Percentiles rank a stretch among this genome's conserved stretches.
These are phyloP conservation scores for Acleris emargana DNA, from an alignment of 2,888 invertebrate species.

Conservation along the genomic window DNA sequence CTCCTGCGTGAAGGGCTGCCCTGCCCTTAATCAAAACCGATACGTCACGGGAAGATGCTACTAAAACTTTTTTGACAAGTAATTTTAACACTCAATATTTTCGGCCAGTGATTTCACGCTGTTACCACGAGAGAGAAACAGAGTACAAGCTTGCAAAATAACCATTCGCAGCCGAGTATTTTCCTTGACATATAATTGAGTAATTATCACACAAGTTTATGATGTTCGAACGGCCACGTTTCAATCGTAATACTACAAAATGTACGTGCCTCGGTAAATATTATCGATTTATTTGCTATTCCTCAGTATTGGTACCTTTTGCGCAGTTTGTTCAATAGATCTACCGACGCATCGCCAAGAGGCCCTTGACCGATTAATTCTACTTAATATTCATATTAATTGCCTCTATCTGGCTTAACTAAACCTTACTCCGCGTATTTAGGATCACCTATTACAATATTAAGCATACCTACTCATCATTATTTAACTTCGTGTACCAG, in stretches of 20 bases:
- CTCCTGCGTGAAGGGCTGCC: constrained; percentile 36
- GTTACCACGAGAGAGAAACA: too few species aligned
- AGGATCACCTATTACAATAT: constrained; percentile 7
- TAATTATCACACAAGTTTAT: too few species aligned
- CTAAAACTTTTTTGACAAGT: constrained; percentile 16
- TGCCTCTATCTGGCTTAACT: constrained; percentile 14
- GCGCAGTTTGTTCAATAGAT: not conserved
- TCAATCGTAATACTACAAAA: too few species aligned
- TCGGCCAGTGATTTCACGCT: too few species aligned
- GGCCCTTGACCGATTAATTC: constrained; percentile 19
- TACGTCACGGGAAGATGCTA: constrained; percentile 13
- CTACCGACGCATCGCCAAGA: not conserved
- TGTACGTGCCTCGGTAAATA: too few species aligned
- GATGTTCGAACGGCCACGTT: too few species aligned
- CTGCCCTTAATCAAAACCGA: constrained; percentile 31
- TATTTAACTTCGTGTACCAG: constrained; percentile 5
- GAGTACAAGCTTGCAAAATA: too few species aligned
- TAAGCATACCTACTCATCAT: constrained; percentile 17
- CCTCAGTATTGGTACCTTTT: not conserved
- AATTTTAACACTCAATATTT: constrained; percentile 11
- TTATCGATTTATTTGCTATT: too few species aligned
- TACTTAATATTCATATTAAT: constrained; percentile 34
- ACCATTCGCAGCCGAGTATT: too few species aligned
- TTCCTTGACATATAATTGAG: too few species aligned
- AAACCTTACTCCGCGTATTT: constrained; percentile 4